phyloP scores from a whole-genome alignment of 2,113 vertebrate species.

The Bufo gargarizans region DNA sequence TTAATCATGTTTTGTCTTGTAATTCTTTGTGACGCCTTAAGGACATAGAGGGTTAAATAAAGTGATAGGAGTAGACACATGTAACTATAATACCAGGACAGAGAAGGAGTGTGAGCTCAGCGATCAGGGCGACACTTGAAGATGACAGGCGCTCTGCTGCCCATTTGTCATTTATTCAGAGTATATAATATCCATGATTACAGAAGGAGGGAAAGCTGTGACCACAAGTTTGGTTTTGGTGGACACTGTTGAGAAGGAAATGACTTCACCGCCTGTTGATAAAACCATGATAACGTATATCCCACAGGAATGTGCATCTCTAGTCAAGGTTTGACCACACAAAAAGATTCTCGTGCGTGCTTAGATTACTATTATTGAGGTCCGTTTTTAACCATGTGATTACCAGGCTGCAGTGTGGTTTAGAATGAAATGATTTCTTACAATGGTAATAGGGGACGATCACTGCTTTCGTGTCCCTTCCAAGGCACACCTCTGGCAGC shows the following conservation, averaged over 20 bases:
- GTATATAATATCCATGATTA: conserved; percentile 24
- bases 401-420: not conserved
- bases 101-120: not conserved
- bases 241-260: conserved; percentile 51
- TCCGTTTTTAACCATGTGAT: conserved; percentile 17
- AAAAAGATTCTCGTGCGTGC: conserved; percentile 29
- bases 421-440: not conserved
- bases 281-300: conserved; percentile 55
- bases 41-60: not conserved
- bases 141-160: conserved; percentile 6
- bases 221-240: conserved; percentile 51
- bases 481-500: not conserved
- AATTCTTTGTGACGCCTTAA: not conserved
- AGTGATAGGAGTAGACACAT: not conserved
- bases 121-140: not conserved
- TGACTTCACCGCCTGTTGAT: conserved; percentile 55
- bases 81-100: not conserved
- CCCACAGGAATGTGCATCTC: conserved; percentile 53
- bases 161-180: conserved; percentile 8
- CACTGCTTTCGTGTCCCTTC: not conserved
- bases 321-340: conserved; percentile 49
- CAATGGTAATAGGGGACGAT: not conserved
- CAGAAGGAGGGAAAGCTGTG: conserved; percentile 31
- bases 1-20: not conserved
- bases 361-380: not conserved